These are phyloP conservation scores for Gymnobelideus leadbeateri DNA, from an alignment of 2,113 vertebrate genomes.

Conservation along the genomic window DNA sequence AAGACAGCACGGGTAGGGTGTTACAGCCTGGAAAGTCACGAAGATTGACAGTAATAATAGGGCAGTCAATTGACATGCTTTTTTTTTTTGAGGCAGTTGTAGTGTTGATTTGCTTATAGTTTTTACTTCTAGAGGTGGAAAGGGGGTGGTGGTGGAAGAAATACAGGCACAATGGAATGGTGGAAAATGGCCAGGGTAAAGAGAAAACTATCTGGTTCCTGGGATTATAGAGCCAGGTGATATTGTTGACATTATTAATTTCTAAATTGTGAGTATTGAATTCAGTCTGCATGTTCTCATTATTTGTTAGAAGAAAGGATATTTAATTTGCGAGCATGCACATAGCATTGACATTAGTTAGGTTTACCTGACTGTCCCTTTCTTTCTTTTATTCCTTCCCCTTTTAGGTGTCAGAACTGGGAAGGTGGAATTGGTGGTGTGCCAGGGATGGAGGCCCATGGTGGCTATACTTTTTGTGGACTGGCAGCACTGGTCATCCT, in stretches of 20 bases:
- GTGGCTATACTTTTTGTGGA: conserved; percentile 97
- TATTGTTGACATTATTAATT: background rate
- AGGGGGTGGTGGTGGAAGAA: background rate
- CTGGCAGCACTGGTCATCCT: conserved; percentile 94
- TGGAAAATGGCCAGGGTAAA: background rate
- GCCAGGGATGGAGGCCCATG: conserved; percentile 96
- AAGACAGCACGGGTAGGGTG: background rate
- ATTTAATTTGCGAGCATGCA: background rate
- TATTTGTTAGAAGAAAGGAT: background rate
- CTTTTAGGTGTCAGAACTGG: conserved; percentile 96
- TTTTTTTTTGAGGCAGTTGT: background rate
- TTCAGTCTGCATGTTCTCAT: background rate
- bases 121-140: background rate
- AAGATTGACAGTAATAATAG: background rate
- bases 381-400: conserved; percentile 6
- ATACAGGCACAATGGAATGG: background rate
- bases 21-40: background rate
- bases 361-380: background rate
- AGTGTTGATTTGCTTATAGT: background rate
- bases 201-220: background rate
- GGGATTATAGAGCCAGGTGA: background rate
- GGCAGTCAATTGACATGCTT: background rate
- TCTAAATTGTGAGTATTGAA: background rate
- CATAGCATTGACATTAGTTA: accelerated
- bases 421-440: conserved; percentile 96